A percentile compares a stretch with the other conserved stretches of the same genome.
phyloP scores from a whole-genome alignment of 2,888 invertebrate genomes.

The Phragmatobia fuliginosa region DNA sequence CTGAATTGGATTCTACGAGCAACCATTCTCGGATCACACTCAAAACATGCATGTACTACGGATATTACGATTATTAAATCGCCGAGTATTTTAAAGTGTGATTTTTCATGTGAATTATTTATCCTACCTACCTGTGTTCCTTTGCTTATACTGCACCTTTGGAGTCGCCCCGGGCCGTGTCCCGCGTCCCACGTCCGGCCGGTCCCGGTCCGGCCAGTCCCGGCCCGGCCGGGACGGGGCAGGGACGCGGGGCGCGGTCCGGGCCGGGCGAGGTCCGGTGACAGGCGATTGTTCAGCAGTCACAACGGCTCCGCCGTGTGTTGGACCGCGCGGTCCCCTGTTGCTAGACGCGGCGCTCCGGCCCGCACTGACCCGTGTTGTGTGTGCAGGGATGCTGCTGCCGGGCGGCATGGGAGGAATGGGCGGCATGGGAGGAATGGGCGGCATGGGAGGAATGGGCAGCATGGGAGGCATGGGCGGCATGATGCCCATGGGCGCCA shows the following conservation, averaged over 20 bases:
- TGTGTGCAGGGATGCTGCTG: constrained; percentile 82
- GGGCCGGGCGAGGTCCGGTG: constrained; percentile 43
- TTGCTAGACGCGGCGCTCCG: constrained; percentile 44
- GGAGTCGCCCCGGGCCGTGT: constrained; percentile 49
- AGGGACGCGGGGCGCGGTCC: constrained; percentile 13
- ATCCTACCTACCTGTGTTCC: constrained; percentile 82
- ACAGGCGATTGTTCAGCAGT: constrained; percentile 78
- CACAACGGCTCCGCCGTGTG: constrained; percentile 74
- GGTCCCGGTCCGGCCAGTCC: constrained; percentile 26
- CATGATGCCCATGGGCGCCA: constrained; percentile 76
- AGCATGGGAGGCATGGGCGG: constrained; percentile 70
- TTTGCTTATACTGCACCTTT: constrained; percentile 76
- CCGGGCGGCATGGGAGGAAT: constrained; percentile 61
- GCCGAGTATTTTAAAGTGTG: constrained; percentile 81
- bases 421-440: constrained; percentile 79
- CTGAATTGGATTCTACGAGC: constrained; percentile 68
- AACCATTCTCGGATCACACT: constrained; percentile 67
- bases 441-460: constrained; percentile 60
- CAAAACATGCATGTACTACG: constrained; percentile 76
- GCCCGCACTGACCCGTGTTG: constrained; percentile 38
- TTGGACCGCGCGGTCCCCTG: constrained; percentile 74
- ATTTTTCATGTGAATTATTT: constrained; percentile 83
- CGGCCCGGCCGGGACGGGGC: constrained; percentile 17
- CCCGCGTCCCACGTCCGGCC: constrained; percentile 17
- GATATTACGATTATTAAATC: constrained; percentile 65